A percentile compares a stretch with the other conserved stretches of the same genome.
phyloP scores from a whole-genome alignment of 2,113 vertebrate species.

The Dicrurus megarhynchus region DNA sequence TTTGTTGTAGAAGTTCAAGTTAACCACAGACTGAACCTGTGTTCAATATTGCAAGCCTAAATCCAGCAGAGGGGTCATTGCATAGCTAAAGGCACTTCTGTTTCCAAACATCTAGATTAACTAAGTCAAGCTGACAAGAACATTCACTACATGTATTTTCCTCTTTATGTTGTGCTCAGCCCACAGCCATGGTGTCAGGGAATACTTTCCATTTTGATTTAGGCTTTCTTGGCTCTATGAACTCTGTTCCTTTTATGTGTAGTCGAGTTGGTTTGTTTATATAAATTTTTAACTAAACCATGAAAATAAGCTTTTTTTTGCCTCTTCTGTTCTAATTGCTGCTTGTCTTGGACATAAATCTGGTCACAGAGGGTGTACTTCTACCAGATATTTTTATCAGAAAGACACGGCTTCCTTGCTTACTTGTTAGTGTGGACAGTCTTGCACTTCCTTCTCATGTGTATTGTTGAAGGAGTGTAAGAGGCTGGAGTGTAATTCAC shows the following conservation, averaged over 20 bases:
- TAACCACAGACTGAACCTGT: not conserved
- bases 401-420: not conserved
- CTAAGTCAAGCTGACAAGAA: not conserved
- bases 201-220: not conserved
- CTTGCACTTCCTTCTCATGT: not conserved
- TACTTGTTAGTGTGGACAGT: not conserved
- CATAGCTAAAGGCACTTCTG: not conserved
- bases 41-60: not conserved
- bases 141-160: not conserved
- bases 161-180: not conserved
- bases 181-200: not conserved
- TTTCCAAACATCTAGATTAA: not conserved
- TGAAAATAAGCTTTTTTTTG: not conserved
- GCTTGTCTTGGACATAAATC: not conserved
- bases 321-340: not conserved
- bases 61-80: not conserved
- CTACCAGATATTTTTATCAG: not conserved
- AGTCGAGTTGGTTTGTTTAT: not conserved
- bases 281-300: not conserved
- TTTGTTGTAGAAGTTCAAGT: not conserved
- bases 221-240: not conserved
- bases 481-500: not conserved
- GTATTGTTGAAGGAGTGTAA: not conserved
- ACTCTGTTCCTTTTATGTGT: not conserved
- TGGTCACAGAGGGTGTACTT: not conserved